Percentiles rank a stretch among this genome's conserved stretches.
phyloP scores from a whole-genome alignment of 2,888 invertebrate species.

The Cenopis cana region DNA sequence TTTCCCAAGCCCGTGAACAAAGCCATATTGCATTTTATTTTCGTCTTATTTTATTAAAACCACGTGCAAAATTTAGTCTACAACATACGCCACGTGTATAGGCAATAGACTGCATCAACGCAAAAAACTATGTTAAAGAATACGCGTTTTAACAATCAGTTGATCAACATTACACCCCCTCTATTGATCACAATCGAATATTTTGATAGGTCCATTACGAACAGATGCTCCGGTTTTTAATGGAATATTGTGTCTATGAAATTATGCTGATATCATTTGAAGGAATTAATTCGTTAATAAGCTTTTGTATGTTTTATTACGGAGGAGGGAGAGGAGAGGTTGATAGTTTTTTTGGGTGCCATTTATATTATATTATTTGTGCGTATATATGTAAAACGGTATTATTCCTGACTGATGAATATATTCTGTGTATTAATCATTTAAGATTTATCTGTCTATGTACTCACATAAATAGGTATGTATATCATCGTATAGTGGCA shows the following conservation, averaged over 20 bases:
- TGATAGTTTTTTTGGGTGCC: too few relatives aligned
- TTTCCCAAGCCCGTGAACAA: too few relatives aligned
- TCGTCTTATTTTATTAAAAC: too few relatives aligned
- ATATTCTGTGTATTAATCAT: too few relatives aligned
- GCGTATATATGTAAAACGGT: too few relatives aligned
- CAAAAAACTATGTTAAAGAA: not conserved
- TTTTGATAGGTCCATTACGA: constrained; percentile 65
- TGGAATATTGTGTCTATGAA: constrained; percentile 58
- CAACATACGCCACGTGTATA: not conserved
- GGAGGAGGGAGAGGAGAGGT: not conserved
- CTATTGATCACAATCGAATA: constrained; percentile 58
- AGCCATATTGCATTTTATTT: too few relatives aligned
- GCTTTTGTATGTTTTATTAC: constrained; percentile 10
- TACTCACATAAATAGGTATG: too few relatives aligned
- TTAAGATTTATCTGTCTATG: too few relatives aligned
- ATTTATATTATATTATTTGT: not conserved
- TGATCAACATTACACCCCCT: constrained; percentile 48
- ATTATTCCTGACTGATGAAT: too few relatives aligned
- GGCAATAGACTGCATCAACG: not conserved
- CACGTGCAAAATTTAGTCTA: not conserved
- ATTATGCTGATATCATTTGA: constrained; percentile 43
- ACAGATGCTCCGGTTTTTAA: constrained; percentile 67
- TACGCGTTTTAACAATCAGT: constrained; percentile 39
- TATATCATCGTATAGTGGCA: too few relatives aligned
- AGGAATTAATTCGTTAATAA: constrained; percentile 27